Conservation (phyloP, 2,113 vertebrate species). For the Pelmatolapia mariae region DNA sequence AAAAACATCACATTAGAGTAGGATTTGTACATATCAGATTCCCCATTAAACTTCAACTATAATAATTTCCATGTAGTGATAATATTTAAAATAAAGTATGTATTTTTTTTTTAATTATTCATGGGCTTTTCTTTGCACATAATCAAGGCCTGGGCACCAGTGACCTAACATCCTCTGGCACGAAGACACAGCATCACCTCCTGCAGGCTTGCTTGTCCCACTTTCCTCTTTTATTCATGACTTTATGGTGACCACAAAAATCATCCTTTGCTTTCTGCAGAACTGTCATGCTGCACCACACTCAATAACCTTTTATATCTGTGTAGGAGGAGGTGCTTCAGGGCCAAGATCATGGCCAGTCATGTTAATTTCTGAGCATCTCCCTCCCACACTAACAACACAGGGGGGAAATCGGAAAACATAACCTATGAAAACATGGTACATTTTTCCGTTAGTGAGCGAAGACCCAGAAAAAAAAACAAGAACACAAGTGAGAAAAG, state of each 20-base stretch:
- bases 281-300: background rate
- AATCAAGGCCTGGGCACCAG: background rate
- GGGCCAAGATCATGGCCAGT: background rate
- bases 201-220: background rate
- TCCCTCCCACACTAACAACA: background rate
- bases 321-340: constrained; percentile 32
- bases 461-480: background rate
- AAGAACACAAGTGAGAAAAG: background rate
- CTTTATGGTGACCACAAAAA: constrained; percentile 33
- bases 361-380: constrained; percentile 6
- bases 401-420: background rate
- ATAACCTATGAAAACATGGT: background rate
- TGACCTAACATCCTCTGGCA: background rate
- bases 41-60: background rate
- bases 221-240: background rate
- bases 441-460: background rate
- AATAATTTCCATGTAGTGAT: background rate
- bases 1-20: background rate
- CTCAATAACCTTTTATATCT: constrained; percentile 22
- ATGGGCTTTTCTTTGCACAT: background rate
- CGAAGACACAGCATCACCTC: background rate
- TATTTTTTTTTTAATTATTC: background rate
- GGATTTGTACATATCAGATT: background rate
- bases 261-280: background rate
- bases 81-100: background rate